A percentile compares a stretch with the other conserved stretches of the same genome.
These are phyloP conservation scores for Radopholus similis DNA, from an alignment of 1,140 invertebrate species.

Conservation along the genomic window DNA sequence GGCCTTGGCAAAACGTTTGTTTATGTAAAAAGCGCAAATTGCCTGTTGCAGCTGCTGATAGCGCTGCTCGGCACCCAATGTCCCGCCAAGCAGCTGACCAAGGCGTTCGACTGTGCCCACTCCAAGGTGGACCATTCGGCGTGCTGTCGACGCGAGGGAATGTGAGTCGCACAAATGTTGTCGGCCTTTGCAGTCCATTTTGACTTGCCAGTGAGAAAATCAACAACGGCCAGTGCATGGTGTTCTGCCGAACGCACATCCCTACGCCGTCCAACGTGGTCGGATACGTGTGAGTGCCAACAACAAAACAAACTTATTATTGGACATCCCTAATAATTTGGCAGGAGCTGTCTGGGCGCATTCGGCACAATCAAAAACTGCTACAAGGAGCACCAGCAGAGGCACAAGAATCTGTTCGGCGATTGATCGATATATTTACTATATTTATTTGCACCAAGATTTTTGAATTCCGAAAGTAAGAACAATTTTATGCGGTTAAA, in stretches of 20 bases:
- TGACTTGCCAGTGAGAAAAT: conserved; percentile 26
- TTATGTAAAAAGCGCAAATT: conserved; percentile 1
- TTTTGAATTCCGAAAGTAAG: too few species aligned
- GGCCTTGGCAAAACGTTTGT: neutral
- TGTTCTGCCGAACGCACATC: conserved; percentile 40
- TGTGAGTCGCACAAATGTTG: neutral
- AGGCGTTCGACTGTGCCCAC: conserved; percentile 45
- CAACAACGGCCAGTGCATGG: conserved; percentile 43
- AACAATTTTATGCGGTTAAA: too few species aligned
- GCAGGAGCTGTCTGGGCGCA: conserved; percentile 26
- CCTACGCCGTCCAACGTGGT: conserved; percentile 45
- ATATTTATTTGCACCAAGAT: too few species aligned
- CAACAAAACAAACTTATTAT: neutral
- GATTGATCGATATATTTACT: conserved; percentile 23
- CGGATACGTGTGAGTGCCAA: conserved; percentile 23
- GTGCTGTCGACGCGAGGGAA: conserved; percentile 29
- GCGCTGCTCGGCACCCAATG: conserved; percentile 39
- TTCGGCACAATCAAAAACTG: conserved; percentile 45
- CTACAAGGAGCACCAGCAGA: conserved; percentile 34
- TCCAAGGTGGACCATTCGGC: conserved; percentile 42
- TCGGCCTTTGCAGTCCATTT: neutral
- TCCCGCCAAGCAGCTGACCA: conserved; percentile 40
- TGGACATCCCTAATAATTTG: neutral
- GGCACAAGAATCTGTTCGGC: conserved; percentile 44
- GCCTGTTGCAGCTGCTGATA: conserved; percentile 32